Conservation (phyloP, 2,797 vertebrate species). For the Sternotherus odoratus region DNA sequence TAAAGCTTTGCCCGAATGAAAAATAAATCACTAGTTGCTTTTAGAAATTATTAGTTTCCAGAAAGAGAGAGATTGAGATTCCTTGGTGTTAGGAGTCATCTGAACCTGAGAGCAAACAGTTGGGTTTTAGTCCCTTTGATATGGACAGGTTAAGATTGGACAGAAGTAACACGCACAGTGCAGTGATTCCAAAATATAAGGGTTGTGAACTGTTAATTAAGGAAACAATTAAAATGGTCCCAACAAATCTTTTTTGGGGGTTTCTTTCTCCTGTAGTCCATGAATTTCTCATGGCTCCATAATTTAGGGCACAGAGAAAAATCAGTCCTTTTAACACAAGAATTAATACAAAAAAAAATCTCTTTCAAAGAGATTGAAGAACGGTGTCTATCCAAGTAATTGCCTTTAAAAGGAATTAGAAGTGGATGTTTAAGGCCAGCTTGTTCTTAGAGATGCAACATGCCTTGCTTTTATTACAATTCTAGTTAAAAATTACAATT, state of each 20-base stretch:
- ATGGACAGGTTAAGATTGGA: not conserved
- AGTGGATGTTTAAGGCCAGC: not conserved
- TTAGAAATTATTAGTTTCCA: not conserved
- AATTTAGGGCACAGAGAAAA: not conserved
- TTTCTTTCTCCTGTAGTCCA: not conserved
- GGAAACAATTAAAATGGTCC: fast-evolving
- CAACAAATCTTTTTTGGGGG: fast-evolving
- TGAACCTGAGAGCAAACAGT: constrained; percentile 71
- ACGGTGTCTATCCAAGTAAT: not conserved
- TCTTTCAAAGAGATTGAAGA: not conserved
- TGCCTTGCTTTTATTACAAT: constrained; percentile 3
- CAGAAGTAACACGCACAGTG: not conserved
- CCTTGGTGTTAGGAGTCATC: constrained; percentile 63
- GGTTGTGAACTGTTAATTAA: not conserved
- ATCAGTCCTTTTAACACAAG: not conserved
- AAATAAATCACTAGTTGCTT: constrained; percentile 37
- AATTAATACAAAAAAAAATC: fast-evolving
- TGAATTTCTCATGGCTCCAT: fast-evolving
- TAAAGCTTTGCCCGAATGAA: constrained; percentile 73
- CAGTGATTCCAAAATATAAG: not conserved
- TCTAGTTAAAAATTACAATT: not conserved
- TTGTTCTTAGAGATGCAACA: not conserved
- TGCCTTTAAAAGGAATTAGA: not conserved
- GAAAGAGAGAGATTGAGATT: constrained; percentile 59
- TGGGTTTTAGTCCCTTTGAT: not conserved